phyloP scores from a whole-genome alignment of 1,140 invertebrate species.

The Olivierus martensii region DNA sequence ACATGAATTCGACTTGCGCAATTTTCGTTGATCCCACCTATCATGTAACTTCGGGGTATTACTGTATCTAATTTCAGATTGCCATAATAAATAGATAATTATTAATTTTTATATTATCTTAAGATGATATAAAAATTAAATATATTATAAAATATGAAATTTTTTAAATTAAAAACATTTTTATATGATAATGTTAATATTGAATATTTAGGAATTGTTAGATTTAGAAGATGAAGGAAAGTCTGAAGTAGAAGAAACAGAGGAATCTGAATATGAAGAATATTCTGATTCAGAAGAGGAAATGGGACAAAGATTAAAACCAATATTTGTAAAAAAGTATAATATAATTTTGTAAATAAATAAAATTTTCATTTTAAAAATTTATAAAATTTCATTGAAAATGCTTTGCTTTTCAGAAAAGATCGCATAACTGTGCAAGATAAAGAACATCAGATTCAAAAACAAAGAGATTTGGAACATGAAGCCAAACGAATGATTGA shows the following conservation, averaged over 20 bases:
- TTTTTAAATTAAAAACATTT: no score
- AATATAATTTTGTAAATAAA: neutral
- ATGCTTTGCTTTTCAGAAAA: slow-evolving; percentile 37
- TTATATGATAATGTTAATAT: no score
- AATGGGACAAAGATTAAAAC: slow-evolving; percentile 75
- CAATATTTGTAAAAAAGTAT: slow-evolving; percentile 85
- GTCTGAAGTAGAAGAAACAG: slow-evolving; percentile 27
- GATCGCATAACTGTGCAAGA: slow-evolving; percentile 92
- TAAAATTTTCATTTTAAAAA: neutral
- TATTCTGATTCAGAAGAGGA: slow-evolving; percentile 49
- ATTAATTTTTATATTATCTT: no score
- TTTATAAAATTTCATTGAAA: neutral
- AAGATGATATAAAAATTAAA: no score
- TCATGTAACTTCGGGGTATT: no score
- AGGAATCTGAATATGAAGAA: slow-evolving; percentile 66
- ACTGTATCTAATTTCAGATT: no score
- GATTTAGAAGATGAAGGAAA: slow-evolving; percentile 30
- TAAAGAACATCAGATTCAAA: slow-evolving; percentile 71
- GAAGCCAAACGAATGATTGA: slow-evolving; percentile 65
- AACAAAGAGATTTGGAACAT: slow-evolving; percentile 65
- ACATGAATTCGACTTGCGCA: no score
- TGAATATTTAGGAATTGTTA: slow-evolving; percentile 40
- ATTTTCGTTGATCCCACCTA: no score
- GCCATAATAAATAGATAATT: no score
- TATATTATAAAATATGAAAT: no score